These are phyloP conservation scores for Lasioglossum lativentre DNA, from an alignment of 2,888 invertebrate genomes.

Conservation along the genomic window DNA sequence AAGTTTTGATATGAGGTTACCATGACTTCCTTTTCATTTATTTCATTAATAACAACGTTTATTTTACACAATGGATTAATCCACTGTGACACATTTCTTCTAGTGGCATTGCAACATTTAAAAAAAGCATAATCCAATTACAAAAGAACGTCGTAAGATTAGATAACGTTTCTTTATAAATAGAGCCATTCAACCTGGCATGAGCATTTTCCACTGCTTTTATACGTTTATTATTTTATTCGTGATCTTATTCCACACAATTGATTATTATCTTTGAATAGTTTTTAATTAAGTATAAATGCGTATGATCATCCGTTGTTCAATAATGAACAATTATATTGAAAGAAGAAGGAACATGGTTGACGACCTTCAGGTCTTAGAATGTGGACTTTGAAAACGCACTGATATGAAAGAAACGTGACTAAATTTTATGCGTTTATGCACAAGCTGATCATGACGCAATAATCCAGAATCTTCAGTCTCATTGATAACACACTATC, in stretches of 20 bases:
- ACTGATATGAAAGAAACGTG: neutral
- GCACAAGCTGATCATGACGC: neutral
- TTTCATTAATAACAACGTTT: neutral
- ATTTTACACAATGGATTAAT: neutral
- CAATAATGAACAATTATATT: neutral
- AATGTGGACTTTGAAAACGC: neutral
- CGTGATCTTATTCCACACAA: neutral
- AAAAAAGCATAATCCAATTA: neutral
- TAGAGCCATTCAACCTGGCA: neutral
- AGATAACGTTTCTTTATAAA: neutral
- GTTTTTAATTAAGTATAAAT: neutral
- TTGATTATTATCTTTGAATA: no score
- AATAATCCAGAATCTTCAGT: neutral
- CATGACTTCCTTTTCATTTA: no score
- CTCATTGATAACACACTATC: neutral
- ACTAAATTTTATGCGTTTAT: neutral
- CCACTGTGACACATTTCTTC: neutral
- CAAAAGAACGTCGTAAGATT: neutral
- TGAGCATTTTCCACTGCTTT: neutral
- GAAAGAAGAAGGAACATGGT: neutral
- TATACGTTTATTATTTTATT: neutral
- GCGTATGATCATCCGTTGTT: neutral
- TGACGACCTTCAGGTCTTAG: neutral
- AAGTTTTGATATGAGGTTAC: no score
- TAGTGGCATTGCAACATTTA: neutral